Evolutionary conservation across 2,797 vertebrate species (phyloP).

Genomic region (Numenius phaeopus): DNA sequence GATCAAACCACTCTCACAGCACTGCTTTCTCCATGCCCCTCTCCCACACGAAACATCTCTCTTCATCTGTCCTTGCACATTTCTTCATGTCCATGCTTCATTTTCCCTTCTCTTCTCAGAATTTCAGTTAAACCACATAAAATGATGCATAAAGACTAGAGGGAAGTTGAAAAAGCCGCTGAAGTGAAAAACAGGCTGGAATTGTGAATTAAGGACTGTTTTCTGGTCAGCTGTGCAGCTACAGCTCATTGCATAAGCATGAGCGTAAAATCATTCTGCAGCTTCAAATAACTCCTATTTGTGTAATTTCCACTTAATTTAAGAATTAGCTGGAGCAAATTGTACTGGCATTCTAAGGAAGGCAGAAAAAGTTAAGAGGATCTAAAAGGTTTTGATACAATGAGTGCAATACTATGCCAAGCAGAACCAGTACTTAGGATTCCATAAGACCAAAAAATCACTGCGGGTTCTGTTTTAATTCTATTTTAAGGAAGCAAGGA

Average conservation of each 20-base stretch:
- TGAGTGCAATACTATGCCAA: background rate
- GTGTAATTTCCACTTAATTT: conserved; percentile 42
- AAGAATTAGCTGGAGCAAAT: conserved; percentile 17
- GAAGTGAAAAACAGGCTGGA: conserved; percentile 27
- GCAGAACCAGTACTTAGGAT: background rate
- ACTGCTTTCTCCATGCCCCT: background rate
- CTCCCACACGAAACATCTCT: background rate
- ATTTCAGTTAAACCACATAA: conserved; percentile 34
- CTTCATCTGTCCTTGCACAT: conserved; percentile 10
- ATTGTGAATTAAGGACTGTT: background rate
- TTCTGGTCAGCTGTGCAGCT: conserved; percentile 36
- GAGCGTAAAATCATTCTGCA: conserved; percentile 12
- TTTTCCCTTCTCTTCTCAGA: conserved; percentile 11
- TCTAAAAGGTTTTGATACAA: background rate
- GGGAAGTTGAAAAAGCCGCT: background rate
- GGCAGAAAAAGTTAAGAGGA: background rate
- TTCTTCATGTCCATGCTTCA: background rate
- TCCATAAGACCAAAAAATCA: background rate
- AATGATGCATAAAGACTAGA: background rate
- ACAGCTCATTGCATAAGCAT: conserved; percentile 29
- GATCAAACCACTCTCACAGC: background rate
- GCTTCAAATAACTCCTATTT: conserved; percentile 35
- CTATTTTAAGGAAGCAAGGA: background rate
- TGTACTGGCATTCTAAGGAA: background rate
- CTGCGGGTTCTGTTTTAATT: background rate